A percentile compares a stretch with the other conserved stretches of the same genome.
Evolutionary conservation across 2,797 vertebrate species (phyloP).

Genomic region (Enteromius unitaeniatus): DNA sequence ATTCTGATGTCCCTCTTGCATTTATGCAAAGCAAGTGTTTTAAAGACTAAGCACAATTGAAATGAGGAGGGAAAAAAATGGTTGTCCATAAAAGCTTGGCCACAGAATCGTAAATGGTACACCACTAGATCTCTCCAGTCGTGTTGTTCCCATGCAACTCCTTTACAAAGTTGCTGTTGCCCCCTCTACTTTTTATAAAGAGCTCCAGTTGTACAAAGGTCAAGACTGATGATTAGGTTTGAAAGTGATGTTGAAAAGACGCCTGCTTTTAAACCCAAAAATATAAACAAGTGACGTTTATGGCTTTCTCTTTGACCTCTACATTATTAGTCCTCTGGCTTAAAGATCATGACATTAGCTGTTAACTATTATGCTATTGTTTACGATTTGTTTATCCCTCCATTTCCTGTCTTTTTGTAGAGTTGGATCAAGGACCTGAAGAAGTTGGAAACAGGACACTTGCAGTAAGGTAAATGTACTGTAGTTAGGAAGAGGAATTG

Average conservation of each 20-base stretch:
- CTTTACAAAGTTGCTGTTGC: constrained; percentile 40
- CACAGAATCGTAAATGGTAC: constrained; percentile 80
- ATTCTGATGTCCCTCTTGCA: constrained; percentile 25
- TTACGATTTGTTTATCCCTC: not conserved
- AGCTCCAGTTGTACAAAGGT: constrained; percentile 39
- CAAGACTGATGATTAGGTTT: constrained; percentile 3
- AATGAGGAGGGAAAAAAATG: constrained; percentile 73
- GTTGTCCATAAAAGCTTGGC: constrained; percentile 78
- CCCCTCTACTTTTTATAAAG: constrained; percentile 41
- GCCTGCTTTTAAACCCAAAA: constrained; percentile 8
- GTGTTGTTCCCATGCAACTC: constrained; percentile 77
- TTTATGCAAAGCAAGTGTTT: constrained; percentile 35
- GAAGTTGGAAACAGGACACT: constrained; percentile 22
- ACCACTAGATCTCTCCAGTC: constrained; percentile 76
- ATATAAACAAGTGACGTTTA: constrained; percentile 38
- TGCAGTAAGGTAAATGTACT: constrained; percentile 21
- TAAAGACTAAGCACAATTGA: constrained; percentile 69
- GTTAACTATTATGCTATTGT: not conserved
- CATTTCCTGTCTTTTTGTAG: not conserved
- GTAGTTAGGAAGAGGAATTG: not conserved
- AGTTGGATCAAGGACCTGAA: not conserved
- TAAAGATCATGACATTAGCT: constrained; percentile 11
- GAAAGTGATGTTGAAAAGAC: constrained; percentile 20
- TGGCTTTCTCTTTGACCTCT: constrained; percentile 11
- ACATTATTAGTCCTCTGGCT: not conserved